phyloP scores from a whole-genome alignment of 2,797 vertebrate species.

The Enteromius viviparus region DNA sequence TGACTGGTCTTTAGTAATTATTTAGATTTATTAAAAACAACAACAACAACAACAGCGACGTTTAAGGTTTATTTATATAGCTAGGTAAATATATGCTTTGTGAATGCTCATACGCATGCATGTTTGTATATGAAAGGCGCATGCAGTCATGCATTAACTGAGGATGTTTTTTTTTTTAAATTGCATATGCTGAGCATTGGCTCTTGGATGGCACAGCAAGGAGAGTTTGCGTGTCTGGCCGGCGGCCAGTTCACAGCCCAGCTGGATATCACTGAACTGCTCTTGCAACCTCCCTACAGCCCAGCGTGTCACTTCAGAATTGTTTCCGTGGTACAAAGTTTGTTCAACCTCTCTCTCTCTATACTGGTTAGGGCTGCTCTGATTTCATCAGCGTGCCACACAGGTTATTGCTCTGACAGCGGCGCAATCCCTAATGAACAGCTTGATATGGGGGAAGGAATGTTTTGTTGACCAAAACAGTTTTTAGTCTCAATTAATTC shows the following conservation, averaged over 20 bases:
- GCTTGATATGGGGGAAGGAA: conserved; percentile 86
- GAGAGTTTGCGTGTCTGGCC: conserved; percentile 90
- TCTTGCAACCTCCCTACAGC: conserved; percentile 73
- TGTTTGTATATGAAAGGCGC: conserved; percentile 60
- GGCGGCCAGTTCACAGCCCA: conserved; percentile 91
- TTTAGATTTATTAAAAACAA: neutral
- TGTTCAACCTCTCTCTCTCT: conserved; percentile 90
- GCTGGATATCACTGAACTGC: conserved; percentile 91
- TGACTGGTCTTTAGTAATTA: neutral
- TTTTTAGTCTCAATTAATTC: conserved; percentile 95
- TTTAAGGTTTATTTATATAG: conserved; percentile 23
- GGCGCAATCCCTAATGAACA: conserved; percentile 89
- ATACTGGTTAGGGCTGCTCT: conserved; percentile 83
- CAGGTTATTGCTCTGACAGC: conserved; percentile 92
- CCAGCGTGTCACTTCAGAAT: conserved; percentile 88
- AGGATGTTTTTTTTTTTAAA: conserved; percentile 72
- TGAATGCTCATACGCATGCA: conserved; percentile 43
- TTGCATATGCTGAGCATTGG: conserved; percentile 84
- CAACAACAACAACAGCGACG: neutral
- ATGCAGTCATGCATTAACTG: conserved; percentile 81
- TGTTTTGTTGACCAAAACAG: conserved; percentile 80
- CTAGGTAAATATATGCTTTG: conserved; percentile 19
- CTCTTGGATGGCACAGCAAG: conserved; percentile 70
- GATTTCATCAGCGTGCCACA: conserved; percentile 84
- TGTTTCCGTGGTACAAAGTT: conserved; percentile 92